Conservation (phyloP, 2,888 invertebrate species). For the Hololepta plana region DNA sequence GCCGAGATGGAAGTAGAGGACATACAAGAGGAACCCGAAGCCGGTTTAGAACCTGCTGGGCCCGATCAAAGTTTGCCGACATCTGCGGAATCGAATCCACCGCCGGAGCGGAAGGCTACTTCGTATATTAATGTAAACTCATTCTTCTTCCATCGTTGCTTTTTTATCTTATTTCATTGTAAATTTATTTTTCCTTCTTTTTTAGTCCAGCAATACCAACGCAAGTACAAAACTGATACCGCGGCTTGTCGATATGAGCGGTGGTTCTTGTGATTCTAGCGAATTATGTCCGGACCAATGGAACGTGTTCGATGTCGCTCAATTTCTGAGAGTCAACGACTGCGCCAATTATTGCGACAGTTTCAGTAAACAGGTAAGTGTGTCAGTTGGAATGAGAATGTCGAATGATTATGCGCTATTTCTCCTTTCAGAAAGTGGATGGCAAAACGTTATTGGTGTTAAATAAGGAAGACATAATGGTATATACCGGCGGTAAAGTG, state of each 20-base stretch:
- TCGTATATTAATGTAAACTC: conserved; percentile 40
- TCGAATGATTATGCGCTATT: conserved; percentile 5
- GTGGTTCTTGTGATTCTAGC: conserved; percentile 32
- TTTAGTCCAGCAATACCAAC: conserved; percentile 16
- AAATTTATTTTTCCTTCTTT: conserved; percentile 14
- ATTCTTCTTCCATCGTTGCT: conserved; percentile 10
- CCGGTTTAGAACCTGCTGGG: conserved; percentile 34
- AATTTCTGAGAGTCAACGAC: conserved; percentile 80
- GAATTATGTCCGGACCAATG: conserved; percentile 49
- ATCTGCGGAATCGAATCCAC: conserved; percentile 31
- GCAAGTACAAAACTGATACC: conserved; percentile 41
- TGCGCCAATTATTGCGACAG: conserved; percentile 53
- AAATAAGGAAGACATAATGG: conserved; percentile 79
- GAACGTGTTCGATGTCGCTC: conserved; percentile 73
- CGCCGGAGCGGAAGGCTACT: conserved; percentile 38
- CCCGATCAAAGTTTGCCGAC: conserved; percentile 32
- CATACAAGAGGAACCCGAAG: conserved; percentile 30
- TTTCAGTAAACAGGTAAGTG: conserved; percentile 33
- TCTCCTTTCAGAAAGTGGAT: conserved; percentile 46
- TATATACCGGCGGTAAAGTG: conserved; percentile 80
- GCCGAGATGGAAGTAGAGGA: conserved; percentile 22
- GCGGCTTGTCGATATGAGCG: conserved; percentile 38
- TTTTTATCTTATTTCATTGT: conserved; percentile 3
- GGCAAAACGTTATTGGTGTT: conserved; percentile 63
- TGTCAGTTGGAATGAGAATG: conserved; percentile 2